These are phyloP conservation scores for Volucella zonaria DNA, from an alignment of 2,888 invertebrate genomes.

Conservation along the genomic window DNA sequence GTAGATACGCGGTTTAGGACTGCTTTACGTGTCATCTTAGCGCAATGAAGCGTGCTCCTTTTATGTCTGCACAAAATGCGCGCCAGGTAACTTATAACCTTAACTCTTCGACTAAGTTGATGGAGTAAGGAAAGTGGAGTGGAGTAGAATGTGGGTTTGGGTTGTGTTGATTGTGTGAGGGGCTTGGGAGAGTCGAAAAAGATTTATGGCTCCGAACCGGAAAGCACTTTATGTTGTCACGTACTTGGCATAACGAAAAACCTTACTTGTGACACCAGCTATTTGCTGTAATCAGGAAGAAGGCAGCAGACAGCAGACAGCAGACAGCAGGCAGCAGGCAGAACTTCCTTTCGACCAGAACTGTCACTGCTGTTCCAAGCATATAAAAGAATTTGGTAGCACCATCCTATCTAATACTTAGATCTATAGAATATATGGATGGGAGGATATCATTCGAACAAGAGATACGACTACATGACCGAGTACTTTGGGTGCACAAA, in stretches of 20 bases:
- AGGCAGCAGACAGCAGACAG: constrained; percentile 61
- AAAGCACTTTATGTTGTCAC: constrained; percentile 70
- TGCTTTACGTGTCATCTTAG: constrained; percentile 61
- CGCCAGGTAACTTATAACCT: constrained; percentile 55
- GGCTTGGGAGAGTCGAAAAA: constrained; percentile 16
- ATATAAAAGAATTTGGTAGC: constrained; percentile 12
- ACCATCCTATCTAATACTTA: constrained; percentile 40
- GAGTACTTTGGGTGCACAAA: constrained; percentile 23
- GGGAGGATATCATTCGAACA: background rate
- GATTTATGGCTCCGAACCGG: constrained; percentile 64
- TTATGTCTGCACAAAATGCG: constrained; percentile 52
- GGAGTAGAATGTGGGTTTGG: background rate
- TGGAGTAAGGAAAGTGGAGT: constrained; percentile 12
- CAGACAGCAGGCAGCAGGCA: constrained; percentile 61
- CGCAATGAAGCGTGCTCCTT: constrained; percentile 62
- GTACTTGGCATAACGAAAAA: constrained; percentile 56
- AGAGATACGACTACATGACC: background rate
- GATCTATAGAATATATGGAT: no score
- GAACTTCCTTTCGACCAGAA: constrained; percentile 26
- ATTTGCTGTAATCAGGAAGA: constrained; percentile 64
- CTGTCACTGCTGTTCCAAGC: background rate
- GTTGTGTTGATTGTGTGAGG: background rate
- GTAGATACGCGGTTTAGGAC: constrained; percentile 25
- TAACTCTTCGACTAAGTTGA: constrained; percentile 37
- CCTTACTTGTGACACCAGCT: constrained; percentile 48